Evolutionary conservation across 2,888 invertebrate genomes (phyloP), one percentile per base, ranked within the genome.

Genomic region (Andrena hattorfiana): DNA sequence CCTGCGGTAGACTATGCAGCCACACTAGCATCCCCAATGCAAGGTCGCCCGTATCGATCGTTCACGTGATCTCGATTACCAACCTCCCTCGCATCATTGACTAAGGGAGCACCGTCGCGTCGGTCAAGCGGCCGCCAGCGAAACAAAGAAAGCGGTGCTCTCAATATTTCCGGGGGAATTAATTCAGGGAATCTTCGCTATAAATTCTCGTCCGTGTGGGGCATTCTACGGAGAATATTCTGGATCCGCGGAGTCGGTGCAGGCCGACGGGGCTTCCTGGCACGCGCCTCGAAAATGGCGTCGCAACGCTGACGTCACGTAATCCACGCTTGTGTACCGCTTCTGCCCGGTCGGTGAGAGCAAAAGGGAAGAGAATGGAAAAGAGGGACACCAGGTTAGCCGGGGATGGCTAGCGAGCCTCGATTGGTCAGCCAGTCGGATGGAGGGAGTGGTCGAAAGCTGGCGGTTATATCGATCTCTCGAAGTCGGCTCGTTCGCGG

Each of bases 251-350:
- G 59, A 42, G 73, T 68, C 81, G 83, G 63, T 80, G 69, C 68
- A 70, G 85, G 76, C 72, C 67, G 56, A 13, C 26, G 84, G 82
- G 74, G 84, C 88, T 88, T 90, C 89, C 90, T 91, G 92, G 92
- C 93, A 93, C 92, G 92, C 90, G 93, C 91, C 92, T 91, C 90
- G 92, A 93, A 93, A 93, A 93, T 93, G 93, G 93, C 93, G 93
- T 90, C 93, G 88, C 78, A 74, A 23, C 85, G 81, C 80, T 93
- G 92, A 93, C 93, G 93, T 93, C 93, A 93, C 89, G 89, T 87
- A 89, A 90, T 90, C 86, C 89, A 85, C 88, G 81, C 86, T 79
- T 72, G 81, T 78, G 69, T 56, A 78, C 69, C 76, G 73, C 69
- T 83, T 62, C 73, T 35, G 62, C 56, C 56, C 56, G 56, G 56